phyloP scores from a whole-genome alignment of 2,113 vertebrate species.

The Panurus biarmicus region DNA sequence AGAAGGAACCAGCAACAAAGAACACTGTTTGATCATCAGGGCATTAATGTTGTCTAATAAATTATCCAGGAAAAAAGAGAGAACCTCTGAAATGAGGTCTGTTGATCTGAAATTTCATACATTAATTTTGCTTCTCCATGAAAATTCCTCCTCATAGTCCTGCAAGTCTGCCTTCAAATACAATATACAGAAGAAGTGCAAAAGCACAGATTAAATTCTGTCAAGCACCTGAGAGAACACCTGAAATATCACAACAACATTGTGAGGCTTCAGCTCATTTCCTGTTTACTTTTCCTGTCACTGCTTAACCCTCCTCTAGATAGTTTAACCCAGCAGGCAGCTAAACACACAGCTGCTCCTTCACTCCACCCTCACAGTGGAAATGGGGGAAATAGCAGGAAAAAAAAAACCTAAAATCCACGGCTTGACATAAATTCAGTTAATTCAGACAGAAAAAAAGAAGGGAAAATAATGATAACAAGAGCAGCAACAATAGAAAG shows the following conservation, averaged over 20 bases:
- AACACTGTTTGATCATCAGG: not conserved
- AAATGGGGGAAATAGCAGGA: not conserved
- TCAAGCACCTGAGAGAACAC: not conserved
- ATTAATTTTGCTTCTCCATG: not conserved
- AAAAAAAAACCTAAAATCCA: not conserved
- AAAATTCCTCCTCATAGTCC: not conserved
- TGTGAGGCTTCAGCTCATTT: not conserved
- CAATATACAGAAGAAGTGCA: not conserved
- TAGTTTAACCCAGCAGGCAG: not conserved
- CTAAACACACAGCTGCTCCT: not conserved
- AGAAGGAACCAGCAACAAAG: not conserved
- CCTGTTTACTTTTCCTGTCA: not conserved
- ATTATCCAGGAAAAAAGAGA: not conserved
- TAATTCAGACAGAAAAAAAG: not conserved
- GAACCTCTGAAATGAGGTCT: not conserved
- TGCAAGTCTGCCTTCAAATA: not conserved
- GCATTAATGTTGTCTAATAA: not conserved
- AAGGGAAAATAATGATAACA: not conserved
- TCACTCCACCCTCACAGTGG: rapidly evolving
- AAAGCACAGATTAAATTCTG: not conserved
- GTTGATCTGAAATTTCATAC: not conserved
- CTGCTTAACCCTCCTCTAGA: not conserved
- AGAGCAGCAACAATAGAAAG: not conserved
- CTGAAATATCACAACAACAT: not conserved
- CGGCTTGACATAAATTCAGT: not conserved